Evolutionary conservation across 2,888 invertebrate genomes (phyloP).

Genomic region (Eupithecia centaureata): DNA sequence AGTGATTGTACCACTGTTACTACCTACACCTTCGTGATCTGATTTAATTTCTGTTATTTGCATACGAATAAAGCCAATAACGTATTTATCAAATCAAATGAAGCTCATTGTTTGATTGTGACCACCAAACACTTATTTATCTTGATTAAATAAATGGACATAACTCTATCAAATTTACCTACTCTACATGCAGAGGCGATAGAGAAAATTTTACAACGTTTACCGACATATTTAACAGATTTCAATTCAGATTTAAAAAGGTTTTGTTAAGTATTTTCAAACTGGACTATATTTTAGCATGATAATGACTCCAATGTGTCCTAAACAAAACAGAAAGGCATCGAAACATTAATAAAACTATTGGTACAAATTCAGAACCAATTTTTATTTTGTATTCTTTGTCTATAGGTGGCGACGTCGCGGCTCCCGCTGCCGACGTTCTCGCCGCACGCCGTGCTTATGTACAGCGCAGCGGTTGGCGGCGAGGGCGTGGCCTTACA

Average conservation of each 20-base stretch:
- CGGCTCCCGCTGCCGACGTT: slow-evolving; percentile 80
- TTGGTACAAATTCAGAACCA: no score
- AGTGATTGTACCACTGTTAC: slow-evolving; percentile 22
- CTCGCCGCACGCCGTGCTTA: slow-evolving; percentile 86
- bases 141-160: neutral
- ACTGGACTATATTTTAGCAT: no score
- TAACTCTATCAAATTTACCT: no score
- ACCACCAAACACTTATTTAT: neutral
- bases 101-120: neutral
- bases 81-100: neutral
- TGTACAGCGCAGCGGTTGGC: slow-evolving; percentile 88
- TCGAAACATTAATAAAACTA: no score
- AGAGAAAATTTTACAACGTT: no score
- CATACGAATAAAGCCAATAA: neutral
- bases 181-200: no score
- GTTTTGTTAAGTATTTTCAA: no score
- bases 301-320: no score
- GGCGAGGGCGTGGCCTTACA: slow-evolving; percentile 85
- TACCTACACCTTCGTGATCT: slow-evolving; percentile 1
- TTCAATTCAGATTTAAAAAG: no score
- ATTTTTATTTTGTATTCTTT: slow-evolving; percentile 3
- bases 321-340: no score
- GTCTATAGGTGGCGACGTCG: slow-evolving; percentile 73
- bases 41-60: neutral
- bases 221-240: no score